Conservation (phyloP, 2,113 vertebrate genomes). For the Phaethon lepturus region DNA sequence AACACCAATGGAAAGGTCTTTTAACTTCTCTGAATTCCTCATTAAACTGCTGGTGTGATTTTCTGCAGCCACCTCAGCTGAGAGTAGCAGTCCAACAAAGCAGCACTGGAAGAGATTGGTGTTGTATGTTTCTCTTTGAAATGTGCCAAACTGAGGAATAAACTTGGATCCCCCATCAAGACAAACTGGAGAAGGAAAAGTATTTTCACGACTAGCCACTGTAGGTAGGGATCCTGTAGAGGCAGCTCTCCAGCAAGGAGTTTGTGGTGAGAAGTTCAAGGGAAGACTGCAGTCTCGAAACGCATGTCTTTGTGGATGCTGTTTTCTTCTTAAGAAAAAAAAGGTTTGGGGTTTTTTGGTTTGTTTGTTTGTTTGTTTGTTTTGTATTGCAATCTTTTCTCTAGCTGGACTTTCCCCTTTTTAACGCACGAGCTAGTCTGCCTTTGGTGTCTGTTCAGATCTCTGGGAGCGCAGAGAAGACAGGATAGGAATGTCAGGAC, state of each 20-base stretch:
- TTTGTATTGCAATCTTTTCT: background rate
- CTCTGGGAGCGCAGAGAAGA: background rate
- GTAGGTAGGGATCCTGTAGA: background rate
- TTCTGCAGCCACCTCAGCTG: slow-evolving; percentile 7
- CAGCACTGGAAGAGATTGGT: background rate
- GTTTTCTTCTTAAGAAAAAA: background rate
- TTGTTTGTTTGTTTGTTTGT: no score
- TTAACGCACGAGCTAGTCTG: background rate
- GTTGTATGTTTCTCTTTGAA: background rate
- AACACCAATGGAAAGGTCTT: slow-evolving; percentile 53
- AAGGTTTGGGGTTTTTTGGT: background rate
- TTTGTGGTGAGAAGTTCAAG: background rate
- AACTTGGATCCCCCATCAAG: background rate
- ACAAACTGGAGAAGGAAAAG: background rate
- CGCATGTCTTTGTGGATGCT: background rate
- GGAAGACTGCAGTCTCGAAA: background rate
- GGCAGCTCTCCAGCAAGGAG: background rate
- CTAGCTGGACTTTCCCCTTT: background rate
- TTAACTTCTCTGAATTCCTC: slow-evolving; percentile 39
- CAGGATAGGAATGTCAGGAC: background rate
- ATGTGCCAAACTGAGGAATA: background rate
- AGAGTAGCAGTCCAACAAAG: background rate
- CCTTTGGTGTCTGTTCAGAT: background rate
- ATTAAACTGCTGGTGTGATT: slow-evolving; percentile 49
- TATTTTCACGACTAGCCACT: background rate